A percentile compares a stretch with the other conserved stretches of the same genome.
phyloP scores from a whole-genome alignment of 2,888 invertebrate species.

The Gasteruption jaculator region DNA sequence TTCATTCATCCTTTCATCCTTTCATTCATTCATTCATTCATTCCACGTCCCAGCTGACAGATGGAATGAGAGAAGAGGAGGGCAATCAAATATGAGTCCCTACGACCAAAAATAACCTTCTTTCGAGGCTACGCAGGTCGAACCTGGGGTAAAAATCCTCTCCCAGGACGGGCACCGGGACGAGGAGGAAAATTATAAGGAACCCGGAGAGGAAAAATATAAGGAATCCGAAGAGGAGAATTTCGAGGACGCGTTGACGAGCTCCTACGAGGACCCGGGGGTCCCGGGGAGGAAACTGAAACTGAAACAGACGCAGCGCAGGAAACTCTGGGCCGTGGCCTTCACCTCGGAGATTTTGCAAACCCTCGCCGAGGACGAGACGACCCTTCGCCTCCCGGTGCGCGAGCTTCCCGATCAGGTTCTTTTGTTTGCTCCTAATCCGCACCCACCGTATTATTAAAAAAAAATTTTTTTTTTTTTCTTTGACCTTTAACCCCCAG shows the following conservation, averaged over 20 bases:
- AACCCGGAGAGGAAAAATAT: conserved; percentile 15
- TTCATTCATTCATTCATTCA: too few species aligned
- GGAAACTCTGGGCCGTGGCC: conserved; percentile 39
- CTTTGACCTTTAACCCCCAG: too few species aligned
- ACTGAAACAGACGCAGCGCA: conserved; percentile 32
- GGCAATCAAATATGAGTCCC: conserved; percentile 1
- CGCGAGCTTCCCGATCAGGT: too few species aligned
- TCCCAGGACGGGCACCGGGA: conserved; percentile 15
- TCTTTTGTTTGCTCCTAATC: too few species aligned
- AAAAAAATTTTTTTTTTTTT: too few species aligned
- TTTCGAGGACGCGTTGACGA: conserved; percentile 28
- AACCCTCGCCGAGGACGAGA: conserved; percentile 41
- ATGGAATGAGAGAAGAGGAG: conserved; percentile 36
- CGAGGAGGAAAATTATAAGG: conserved; percentile 19
- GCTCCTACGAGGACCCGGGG: conserved; percentile 16
- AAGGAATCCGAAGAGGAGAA: conserved; percentile 25
- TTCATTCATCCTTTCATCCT: too few species aligned
- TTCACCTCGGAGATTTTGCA: conserved; percentile 43
- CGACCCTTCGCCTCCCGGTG: conserved; percentile 31
- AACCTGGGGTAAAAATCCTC: not conserved
- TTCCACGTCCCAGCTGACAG: conserved; percentile 59
- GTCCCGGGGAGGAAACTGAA: conserved; percentile 23
- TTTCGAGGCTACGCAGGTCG: not conserved
- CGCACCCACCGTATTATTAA: too few species aligned
- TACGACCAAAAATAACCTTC: not conserved